These are phyloP conservation scores for Xestia ashworthii DNA, from an alignment of 2,888 invertebrate species.

Conservation along the genomic window DNA sequence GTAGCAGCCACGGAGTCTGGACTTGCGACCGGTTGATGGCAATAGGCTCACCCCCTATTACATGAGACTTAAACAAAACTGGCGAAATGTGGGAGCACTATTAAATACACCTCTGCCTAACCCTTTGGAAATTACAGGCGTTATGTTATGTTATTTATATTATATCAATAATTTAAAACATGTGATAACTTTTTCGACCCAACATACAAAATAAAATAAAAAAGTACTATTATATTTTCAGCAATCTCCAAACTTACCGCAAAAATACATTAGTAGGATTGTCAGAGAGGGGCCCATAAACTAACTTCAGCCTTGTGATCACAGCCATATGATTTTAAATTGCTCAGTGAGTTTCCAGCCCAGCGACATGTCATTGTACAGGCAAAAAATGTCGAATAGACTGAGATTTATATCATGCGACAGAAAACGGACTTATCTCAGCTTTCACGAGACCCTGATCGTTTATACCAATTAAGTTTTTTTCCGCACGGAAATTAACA, in stretches of 20 bases:
- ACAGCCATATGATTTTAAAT: slow-evolving; percentile 41
- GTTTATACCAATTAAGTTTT: slow-evolving; percentile 62
- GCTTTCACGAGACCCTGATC: slow-evolving; percentile 53
- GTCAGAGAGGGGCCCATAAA: background rate
- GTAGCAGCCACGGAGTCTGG: too few relatives aligned
- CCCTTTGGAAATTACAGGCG: too few relatives aligned
- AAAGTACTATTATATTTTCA: background rate
- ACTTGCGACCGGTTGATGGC: too few relatives aligned
- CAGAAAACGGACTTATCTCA: slow-evolving; percentile 61
- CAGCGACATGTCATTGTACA: slow-evolving; percentile 48
- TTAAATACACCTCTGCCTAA: too few relatives aligned
- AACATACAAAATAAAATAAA: background rate
- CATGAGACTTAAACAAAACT: too few relatives aligned
- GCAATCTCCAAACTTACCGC: slow-evolving; percentile 15
- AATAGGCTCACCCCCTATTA: too few relatives aligned
- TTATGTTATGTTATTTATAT: background rate
- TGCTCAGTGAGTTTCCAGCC: slow-evolving; percentile 3
- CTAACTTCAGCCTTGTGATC: slow-evolving; percentile 36
- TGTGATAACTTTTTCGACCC: background rate
- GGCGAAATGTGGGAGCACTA: too few relatives aligned
- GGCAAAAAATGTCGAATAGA: slow-evolving; percentile 65
- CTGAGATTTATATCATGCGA: slow-evolving; percentile 69
- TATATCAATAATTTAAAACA: background rate
- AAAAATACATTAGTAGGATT: slow-evolving; percentile 30
- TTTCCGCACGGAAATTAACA: slow-evolving; percentile 14